These are phyloP conservation scores for Python bivittatus DNA, from an alignment of 2,113 vertebrate species.

Conservation along the genomic window DNA sequence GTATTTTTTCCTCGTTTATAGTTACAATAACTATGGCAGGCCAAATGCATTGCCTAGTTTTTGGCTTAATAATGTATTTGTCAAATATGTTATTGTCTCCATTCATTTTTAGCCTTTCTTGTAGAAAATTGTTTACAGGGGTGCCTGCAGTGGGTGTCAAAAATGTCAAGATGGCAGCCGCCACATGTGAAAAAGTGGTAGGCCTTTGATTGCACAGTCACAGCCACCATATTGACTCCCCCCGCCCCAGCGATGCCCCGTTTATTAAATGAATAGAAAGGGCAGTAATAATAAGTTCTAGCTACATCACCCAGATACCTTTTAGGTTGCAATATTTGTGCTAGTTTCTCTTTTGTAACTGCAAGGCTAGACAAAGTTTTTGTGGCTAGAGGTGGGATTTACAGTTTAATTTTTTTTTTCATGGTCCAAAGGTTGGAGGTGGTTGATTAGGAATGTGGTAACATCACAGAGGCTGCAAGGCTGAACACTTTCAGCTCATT, in stretches of 20 bases:
- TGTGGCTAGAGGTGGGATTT: background rate
- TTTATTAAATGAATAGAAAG: background rate
- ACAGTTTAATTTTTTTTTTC: background rate
- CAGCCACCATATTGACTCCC: background rate
- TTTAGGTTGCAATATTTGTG: accelerated
- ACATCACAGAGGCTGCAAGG: background rate
- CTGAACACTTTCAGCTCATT: background rate
- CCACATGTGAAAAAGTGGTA: background rate
- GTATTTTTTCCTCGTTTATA: background rate
- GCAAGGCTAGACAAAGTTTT: background rate
- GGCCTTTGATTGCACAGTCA: background rate
- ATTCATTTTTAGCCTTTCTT: background rate
- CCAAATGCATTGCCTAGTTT: background rate
- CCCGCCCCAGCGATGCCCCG: background rate
- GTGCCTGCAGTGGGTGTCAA: background rate
- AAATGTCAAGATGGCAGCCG: background rate
- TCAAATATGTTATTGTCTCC: background rate
- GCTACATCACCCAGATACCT: accelerated
- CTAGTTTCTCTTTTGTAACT: background rate
- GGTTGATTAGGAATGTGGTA: background rate
- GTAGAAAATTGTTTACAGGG: background rate
- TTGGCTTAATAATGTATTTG: background rate
- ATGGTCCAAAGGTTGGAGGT: too few species aligned
- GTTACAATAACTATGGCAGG: background rate
- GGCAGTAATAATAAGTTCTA: background rate